A percentile compares a stretch with the other conserved stretches of the same genome.
Evolutionary conservation across 2,113 vertebrate species (phyloP).

Genomic region (Trogon surrucura): DNA sequence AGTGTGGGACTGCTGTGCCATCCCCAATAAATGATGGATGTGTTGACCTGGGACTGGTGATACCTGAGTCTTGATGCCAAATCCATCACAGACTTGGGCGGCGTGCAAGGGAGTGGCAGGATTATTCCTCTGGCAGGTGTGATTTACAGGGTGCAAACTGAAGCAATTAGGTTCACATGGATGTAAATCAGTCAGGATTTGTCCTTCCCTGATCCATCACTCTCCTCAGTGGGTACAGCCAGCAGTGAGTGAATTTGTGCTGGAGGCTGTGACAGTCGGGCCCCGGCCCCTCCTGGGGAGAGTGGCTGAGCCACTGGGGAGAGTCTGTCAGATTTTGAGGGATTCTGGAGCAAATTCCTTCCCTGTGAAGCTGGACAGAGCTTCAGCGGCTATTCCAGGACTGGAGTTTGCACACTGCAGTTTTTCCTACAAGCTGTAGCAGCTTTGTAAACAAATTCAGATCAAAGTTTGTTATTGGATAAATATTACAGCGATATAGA

Average conservation of each 20-base stretch:
- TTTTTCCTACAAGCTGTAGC: background rate
- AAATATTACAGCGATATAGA: background rate
- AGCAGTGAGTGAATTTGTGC: rapidly evolving
- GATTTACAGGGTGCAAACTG: conserved; percentile 12
- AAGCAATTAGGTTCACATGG: background rate
- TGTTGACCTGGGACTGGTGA: background rate
- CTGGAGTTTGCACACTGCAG: rapidly evolving
- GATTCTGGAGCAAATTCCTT: background rate
- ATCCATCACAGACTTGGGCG: background rate
- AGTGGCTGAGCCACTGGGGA: background rate
- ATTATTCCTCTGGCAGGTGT: background rate
- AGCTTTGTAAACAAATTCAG: background rate
- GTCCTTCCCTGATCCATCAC: background rate
- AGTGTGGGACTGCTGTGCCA: background rate
- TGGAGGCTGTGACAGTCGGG: too few relatives aligned
- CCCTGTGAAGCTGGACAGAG: background rate
- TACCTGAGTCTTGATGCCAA: background rate
- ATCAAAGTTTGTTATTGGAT: background rate
- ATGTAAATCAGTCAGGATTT: background rate
- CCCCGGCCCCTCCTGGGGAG: too few relatives aligned
- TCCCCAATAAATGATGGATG: background rate
- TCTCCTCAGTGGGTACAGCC: rapidly evolving
- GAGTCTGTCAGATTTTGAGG: background rate
- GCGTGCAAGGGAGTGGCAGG: background rate
- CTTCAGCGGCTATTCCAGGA: rapidly evolving